Base-by-base conservation (phyloP, 1,140 invertebrate genomes). In the Macrosteles quadrilineatus region DNA sequence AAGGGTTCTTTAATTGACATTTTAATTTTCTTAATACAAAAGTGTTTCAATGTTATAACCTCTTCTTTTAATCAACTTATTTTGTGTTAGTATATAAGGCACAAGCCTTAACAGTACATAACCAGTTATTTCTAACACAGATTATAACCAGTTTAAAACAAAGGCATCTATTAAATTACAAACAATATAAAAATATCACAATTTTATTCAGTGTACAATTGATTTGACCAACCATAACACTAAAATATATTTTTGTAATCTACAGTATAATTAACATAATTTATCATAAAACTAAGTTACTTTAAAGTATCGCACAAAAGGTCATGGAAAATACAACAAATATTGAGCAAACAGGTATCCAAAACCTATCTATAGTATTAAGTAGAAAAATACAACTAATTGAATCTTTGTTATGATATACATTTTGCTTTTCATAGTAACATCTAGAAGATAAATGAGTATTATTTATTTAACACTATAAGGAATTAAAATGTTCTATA, bases 181-280 rank as follows among this genome's bases (percentile, higher is more conserved):
- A 11, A 53, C 4, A 6, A 6, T 17, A 14, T 25, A 25, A 25
- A 59, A 59, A 59, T 59, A 59, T 59, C 55, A 59, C 55, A 59
- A 3, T 14, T 59, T 59, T 59, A 59, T 59, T 59, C 6, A 59
- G 55, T 27, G 55, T 59, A 59, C 55, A 59, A n/a, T 27, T 30
- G 55, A 30, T 59, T 59, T n/a, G 6, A 59, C 25, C 21, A 59
- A 59, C 12, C 25, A 14, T 21, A 6, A 11, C 11, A 53, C 6
- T 11, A 53, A 17, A 21, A 59, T 25, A 14, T 9, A 29, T 23
- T 27, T 59, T 9, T 30, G 23, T 14, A 14, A 11, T 23, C 55
- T 59, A 19, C n/a, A 12, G 6, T 11, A 27, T 29, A 21, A 14
- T 59, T 59, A 59, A 29, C 9, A 25, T 29, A 27, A 59, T 11